Conservation (phyloP, 2,888 invertebrate genomes). For the Cosmorhoe ocellata region DNA sequence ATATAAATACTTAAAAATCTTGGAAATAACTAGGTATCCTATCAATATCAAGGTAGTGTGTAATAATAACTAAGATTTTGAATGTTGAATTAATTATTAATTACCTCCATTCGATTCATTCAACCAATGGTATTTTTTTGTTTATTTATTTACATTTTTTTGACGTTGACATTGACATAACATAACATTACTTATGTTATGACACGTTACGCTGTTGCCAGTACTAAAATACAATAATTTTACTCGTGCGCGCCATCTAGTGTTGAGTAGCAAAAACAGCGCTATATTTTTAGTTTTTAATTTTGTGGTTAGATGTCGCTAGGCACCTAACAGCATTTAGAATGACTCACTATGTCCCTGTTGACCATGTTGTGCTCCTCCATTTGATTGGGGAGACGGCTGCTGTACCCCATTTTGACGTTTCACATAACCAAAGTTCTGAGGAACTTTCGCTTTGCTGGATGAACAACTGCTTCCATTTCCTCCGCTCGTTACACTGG, state of each 20-base stretch:
- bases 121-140: too few relatives aligned
- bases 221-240: background rate
- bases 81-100: too few relatives aligned
- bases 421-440: slow-evolving; percentile 93
- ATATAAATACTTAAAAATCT: too few relatives aligned
- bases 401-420: slow-evolving; percentile 85
- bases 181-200: background rate
- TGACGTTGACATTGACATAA: background rate
- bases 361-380: slow-evolving; percentile 66
- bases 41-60: too few relatives aligned
- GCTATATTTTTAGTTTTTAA: background rate
- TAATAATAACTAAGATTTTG: too few relatives aligned
- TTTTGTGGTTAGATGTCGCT: slow-evolving; percentile 18
- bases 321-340: background rate
- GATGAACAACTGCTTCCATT: slow-evolving; percentile 81
- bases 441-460: slow-evolving; percentile 88
- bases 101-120: too few relatives aligned
- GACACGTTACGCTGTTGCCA: background rate
- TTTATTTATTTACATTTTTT: background rate
- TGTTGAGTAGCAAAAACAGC: slow-evolving; percentile 4
- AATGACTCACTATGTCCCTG: slow-evolving; percentile 53
- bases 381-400: slow-evolving; percentile 63
- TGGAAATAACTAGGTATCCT: too few relatives aligned
- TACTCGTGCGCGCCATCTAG: slow-evolving; percentile 15
- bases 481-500: slow-evolving; percentile 76